These are phyloP conservation scores for Idaea straminata DNA, from an alignment of 2,888 invertebrate species.

Conservation along the genomic window DNA sequence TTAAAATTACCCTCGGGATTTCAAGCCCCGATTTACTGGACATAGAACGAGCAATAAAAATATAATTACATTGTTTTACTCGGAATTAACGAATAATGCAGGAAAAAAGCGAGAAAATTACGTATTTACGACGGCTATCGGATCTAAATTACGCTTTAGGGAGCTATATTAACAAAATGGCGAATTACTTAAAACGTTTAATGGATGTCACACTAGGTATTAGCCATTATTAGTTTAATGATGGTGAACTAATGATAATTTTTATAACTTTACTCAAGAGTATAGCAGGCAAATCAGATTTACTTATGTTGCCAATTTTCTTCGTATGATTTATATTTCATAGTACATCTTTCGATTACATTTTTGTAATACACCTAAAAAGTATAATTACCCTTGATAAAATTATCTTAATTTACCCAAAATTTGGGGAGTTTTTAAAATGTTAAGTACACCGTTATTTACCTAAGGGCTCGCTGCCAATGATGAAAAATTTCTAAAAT, in stretches of 20 bases:
- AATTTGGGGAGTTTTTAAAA: no score
- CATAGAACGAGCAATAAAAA: constrained; percentile 75
- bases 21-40: constrained; percentile 69
- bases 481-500: no score
- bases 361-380: no score
- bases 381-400: no score
- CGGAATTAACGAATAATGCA: constrained; percentile 57
- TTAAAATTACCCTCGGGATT: constrained; percentile 67
- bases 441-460: no score
- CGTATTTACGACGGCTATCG: constrained; percentile 49
- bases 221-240: not conserved
- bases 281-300: not conserved
- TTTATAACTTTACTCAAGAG: not conserved
- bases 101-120: constrained; percentile 52
- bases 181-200: constrained; percentile 46
- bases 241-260: not conserved
- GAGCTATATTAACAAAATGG: constrained; percentile 45
- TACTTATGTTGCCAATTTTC: not conserved
- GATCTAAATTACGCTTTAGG: constrained; percentile 51
- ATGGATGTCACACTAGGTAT: constrained; percentile 28
- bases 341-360: no score
- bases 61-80: constrained; percentile 73
- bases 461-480: no score
- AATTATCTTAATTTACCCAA: no score
- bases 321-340: not conserved